Base-by-base conservation (phyloP, 2,113 vertebrate genomes). In the Lepus americanus region DNA sequence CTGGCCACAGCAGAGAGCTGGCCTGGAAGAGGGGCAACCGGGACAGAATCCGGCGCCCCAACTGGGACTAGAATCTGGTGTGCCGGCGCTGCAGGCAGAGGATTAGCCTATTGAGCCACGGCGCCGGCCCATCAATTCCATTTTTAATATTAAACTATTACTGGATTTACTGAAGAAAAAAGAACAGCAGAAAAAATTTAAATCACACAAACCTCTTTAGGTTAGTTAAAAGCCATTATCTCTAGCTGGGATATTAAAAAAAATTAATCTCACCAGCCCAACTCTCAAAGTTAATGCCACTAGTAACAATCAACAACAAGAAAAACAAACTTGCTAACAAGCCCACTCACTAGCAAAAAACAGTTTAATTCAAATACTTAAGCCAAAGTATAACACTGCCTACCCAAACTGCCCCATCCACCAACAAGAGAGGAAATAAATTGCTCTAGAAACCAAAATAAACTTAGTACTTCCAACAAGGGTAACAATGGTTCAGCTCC, bases 161-260 rank as follows among this genome's bases (percentile, higher is more conserved):
- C 73, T 61, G 61, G 29, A n/a, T 77, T 95, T 95, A 95, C 59
- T 94, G 79, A 96, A 94, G 88, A 79, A 94, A 94, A 94, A 94
- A 93, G 7, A 49, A 91, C 13, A 83, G 44, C 5, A 64, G 91
- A 96, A 97, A 93, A 96, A 98, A 98, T 89, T 89, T 89, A 97
- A 95, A 96, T 98, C 96, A 98, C 95, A 97, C 83, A 93, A 53
- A 96, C 59, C 81, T 97, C 92, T 95, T 82, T 91, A 98, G 91
- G 94, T 96, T 91, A 97, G 82, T 97, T 96, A 96, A 96, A 97
- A 91, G 83, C 90, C 93, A 51, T 44, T 94, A 83, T 93, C 86
- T 91, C 89, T 93, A 94, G 96, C 92, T 97, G 96, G 94, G 92
- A 94, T 96, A 97, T 96, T 96, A 87, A 89, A 96, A 64, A 79